A percentile compares a stretch with the other conserved stretches of the same genome.
Evolutionary conservation across 2,888 invertebrate species (phyloP).

Genomic region (Leucozona laternaria): DNA sequence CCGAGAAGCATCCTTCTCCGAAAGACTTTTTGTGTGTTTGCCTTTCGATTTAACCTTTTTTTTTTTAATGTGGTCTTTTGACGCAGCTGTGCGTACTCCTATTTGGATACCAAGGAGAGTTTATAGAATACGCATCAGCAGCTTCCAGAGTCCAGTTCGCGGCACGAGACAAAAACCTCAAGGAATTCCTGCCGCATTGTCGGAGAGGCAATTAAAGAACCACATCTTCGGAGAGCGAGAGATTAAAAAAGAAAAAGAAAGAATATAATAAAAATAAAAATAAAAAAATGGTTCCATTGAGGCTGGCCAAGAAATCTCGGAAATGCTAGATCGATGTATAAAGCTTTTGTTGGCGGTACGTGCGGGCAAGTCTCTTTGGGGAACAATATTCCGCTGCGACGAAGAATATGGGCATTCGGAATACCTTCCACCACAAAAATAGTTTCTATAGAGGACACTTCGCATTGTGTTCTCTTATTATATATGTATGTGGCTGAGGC

Average conservation of each 20-base stretch:
- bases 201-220: slow-evolving; percentile 74
- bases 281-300: slow-evolving; percentile 16
- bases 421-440: slow-evolving; percentile 65
- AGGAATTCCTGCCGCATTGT: slow-evolving; percentile 72
- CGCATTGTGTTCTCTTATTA: slow-evolving; percentile 59
- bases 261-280: not conserved
- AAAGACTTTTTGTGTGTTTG: slow-evolving; percentile 1
- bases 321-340: slow-evolving; percentile 77
- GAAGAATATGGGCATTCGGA: slow-evolving; percentile 74
- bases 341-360: slow-evolving; percentile 73
- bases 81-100: slow-evolving; percentile 52
- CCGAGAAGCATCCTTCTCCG: slow-evolving; percentile 31
- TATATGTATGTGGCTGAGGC: slow-evolving; percentile 54
- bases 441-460: slow-evolving; percentile 70
- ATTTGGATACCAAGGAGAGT: slow-evolving; percentile 22
- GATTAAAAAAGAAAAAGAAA: slow-evolving; percentile 65
- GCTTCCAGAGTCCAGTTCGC: slow-evolving; percentile 44
- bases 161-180: slow-evolving; percentile 74
- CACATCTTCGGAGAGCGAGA: slow-evolving; percentile 69
- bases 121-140: not conserved
- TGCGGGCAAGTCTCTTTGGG: slow-evolving; percentile 58
- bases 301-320: slow-evolving; percentile 70
- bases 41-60: slow-evolving; percentile 22
- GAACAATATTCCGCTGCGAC: slow-evolving; percentile 60
- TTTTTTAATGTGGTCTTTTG: slow-evolving; percentile 2